Base-by-base conservation (phyloP, 2,888 invertebrate species). In the Campoplex capitator region DNA sequence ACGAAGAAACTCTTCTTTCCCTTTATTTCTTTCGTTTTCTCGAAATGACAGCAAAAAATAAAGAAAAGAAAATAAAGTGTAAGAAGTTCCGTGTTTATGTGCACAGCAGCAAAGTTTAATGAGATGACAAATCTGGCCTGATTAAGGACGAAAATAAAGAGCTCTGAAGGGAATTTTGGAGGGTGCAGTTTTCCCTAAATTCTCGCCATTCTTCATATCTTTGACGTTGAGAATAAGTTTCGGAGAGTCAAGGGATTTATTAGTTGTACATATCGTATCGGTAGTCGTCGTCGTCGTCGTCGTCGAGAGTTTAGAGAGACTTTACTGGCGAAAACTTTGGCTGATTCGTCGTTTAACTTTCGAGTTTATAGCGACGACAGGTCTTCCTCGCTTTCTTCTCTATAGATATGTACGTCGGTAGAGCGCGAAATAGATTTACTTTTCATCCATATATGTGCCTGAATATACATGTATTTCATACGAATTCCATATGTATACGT, bases 331-430 rank as follows among this genome's bases (percentile, higher is more conserved):
- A 78, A 86, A 86, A 86, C 80, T 86, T 86, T 81, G 77, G 51
- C 77, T 74, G 76, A 80, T 76, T 81, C 83, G 83, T 80, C 86
- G 84, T 74, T 86, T 78, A 86, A 86, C 77, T 86, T 77, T 71
- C 67, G 51, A 77, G 86, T 80, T 86, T 83, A 80, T 65, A 71
- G 70, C 85, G 83, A 70, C 68, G 80, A 76, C 56, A 68, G 58
- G 54, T 70, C 58, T 56, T 74, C 42, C 75, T n/a, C 32, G 75
- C 38, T 38, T 35, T 6, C 38, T 70, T 73, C 54, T 56, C 54
- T 28, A 75, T 13, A 67, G 18, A 45, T 65, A 78, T 62, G 42
- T 3, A 38, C 38, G 42, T 18, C 18, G 28, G 58, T n/a, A 42
- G 23, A 48, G 71, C n/a, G 35, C 35, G 48, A 80, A 73, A 71